phyloP scores from a whole-genome alignment of 2,113 vertebrate genomes.

The Oreochromis aureus region DNA sequence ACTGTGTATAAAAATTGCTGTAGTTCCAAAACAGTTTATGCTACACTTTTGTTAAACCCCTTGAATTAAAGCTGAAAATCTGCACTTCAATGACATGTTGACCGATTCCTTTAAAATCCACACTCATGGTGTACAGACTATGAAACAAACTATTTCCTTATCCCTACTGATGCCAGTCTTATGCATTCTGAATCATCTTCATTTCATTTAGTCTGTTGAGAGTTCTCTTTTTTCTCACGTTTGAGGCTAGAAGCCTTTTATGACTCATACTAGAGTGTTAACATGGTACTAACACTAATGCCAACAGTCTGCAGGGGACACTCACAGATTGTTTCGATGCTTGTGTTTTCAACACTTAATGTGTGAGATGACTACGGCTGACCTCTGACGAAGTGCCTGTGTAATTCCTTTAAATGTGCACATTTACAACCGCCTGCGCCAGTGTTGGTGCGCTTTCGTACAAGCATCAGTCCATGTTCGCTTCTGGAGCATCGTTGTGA shows the following conservation, averaged over 20 bases:
- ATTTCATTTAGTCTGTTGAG: not conserved
- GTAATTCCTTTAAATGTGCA: not conserved
- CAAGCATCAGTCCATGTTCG: not conserved
- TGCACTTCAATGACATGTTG: not conserved
- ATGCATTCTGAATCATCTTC: not conserved
- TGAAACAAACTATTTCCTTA: not conserved
- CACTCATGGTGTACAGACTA: not conserved
- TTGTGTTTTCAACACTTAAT: not conserved
- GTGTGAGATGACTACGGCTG: not conserved
- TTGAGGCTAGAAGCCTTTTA: not conserved
- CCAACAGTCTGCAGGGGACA: not conserved
- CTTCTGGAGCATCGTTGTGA: slow-evolving; percentile 10
- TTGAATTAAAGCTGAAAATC: not conserved
- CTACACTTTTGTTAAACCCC: not conserved
- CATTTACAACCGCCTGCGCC: not conserved
- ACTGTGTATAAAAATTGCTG: not conserved
- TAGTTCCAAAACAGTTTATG: not conserved
- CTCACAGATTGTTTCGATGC: not conserved
- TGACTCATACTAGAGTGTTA: not conserved
- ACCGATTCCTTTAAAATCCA: not conserved
- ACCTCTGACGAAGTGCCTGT: not conserved
- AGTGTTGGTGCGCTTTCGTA: not conserved
- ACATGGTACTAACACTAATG: not conserved
- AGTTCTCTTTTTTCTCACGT: not conserved
- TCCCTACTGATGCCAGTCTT: not conserved